Base-by-base conservation (phyloP, 2,113 vertebrate species). In the Gasterosteus aculeatus region DNA sequence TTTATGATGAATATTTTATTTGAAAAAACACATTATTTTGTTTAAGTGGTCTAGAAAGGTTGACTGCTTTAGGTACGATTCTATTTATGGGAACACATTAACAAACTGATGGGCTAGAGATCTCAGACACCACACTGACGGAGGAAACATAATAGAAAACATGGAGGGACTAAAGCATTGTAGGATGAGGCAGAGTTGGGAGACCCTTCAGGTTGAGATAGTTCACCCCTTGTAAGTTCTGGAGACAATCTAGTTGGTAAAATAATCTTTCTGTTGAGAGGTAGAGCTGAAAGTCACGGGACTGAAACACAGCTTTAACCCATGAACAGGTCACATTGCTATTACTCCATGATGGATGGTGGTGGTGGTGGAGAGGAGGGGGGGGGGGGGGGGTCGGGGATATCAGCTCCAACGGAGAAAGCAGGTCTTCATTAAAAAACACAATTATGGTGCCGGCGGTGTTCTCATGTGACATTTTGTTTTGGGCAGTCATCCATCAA, bases 401-500 rank as follows among this genome's bases (percentile, higher is more conserved):
- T 89, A 89, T 93, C 85, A 75, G 84, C 81, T 72, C 67, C 72
- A 77, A 81, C 62, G n/a, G 56, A 53, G 78, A 82, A 90, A 81
- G 77, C 63, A 69, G 84, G 83, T 87, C 87, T 90, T 90, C 89
- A 93, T 92, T 92, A 92, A 90, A 88, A 89, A 85, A 77, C 74
- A 85, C 87, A 91, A 91, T 92, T 88, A 91, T 31, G 65, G 66
- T 78, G 85, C 83, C 53, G 60, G 68, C 84, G 86, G 82, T 82
- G 81, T 84, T 82, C 76, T 79, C 83, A 22, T 76, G 72, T 88
- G 88, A 76, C 89, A 80, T 87, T 86, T 78, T 81, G 64, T 71
- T 89, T 86, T 89, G 83, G 92, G 78, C 87, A 78, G 72, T 91
- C 86, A 93, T 93, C 92, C 90, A 91, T 93, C 92, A 92, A 49